Percentiles rank a stretch among this genome's conserved stretches.
These are phyloP conservation scores for Tipula lateralis DNA, from an alignment of 2,888 invertebrate species.

Conservation along the genomic window DNA sequence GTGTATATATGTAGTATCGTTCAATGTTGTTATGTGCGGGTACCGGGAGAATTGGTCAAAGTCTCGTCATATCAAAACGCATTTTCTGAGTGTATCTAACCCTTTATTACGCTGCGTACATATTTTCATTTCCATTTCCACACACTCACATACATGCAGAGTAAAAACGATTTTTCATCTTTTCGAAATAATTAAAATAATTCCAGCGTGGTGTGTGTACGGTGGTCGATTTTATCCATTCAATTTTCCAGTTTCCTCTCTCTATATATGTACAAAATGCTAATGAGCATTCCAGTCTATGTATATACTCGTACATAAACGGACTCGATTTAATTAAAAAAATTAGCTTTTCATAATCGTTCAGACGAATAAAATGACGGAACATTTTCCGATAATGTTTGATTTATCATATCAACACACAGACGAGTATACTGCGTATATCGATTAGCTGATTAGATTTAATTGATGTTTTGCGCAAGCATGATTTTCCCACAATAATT, in stretches of 20 bases:
- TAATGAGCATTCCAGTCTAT: background rate
- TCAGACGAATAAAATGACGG: background rate
- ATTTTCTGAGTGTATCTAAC: background rate
- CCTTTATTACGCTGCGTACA: background rate
- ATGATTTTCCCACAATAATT: background rate
- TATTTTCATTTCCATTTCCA: background rate
- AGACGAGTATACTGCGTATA: background rate
- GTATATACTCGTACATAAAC: too few species aligned
- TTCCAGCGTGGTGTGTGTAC: background rate
- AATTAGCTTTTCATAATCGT: background rate
- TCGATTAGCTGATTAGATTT: background rate
- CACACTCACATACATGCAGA: background rate
- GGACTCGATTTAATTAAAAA: background rate
- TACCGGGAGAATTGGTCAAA: background rate
- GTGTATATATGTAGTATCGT: background rate
- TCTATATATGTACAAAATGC: background rate
- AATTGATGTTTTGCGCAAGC: background rate
- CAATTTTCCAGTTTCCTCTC: background rate
- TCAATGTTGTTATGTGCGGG: background rate
- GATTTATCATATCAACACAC: background rate
- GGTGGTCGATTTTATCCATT: background rate
- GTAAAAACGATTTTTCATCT: background rate
- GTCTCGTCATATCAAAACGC: background rate
- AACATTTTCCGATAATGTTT: background rate
- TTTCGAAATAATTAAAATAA: background rate